phyloP scores from a whole-genome alignment of 2,797 vertebrate species.

The Peromyscus aztecus region DNA sequence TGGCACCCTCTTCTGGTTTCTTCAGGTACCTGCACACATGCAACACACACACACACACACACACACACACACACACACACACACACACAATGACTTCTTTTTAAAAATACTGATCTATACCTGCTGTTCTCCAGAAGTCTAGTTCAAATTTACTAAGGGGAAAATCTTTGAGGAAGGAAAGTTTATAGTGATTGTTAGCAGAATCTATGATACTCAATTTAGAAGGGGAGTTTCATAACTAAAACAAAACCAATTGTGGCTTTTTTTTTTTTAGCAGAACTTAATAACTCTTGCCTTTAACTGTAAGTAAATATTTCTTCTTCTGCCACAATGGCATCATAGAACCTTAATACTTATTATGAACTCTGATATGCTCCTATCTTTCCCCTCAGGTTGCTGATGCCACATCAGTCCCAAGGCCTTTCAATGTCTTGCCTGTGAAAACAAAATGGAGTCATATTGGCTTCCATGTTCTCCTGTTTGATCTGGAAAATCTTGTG shows the following conservation, averaged over 20 bases:
- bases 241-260: not conserved
- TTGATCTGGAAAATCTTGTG: slow-evolving; percentile 88
- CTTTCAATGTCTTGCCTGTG: slow-evolving; percentile 87
- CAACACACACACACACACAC: not conserved
- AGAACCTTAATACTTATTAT: slow-evolving; percentile 5
- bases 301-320: not conserved
- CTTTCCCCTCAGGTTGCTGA: slow-evolving; percentile 57
- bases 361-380: not conserved
- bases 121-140: not conserved
- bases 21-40: not conserved
- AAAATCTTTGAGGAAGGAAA: not conserved
- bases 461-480: slow-evolving; percentile 88
- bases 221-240: not conserved
- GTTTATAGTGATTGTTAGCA: not conserved
- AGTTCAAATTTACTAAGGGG: not conserved
- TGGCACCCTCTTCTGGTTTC: not conserved
- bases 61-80: not conserved
- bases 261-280: not conserved
- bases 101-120: not conserved
- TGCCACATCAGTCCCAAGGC: slow-evolving; percentile 57
- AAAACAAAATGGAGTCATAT: slow-evolving; percentile 83
- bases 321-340: not conserved
- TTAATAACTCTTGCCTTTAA: not conserved
- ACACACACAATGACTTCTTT: not conserved
- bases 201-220: slow-evolving; percentile 21